Percentiles rank a stretch among this genome's conserved stretches.
These are phyloP conservation scores for Synergus umbraculus DNA, from an alignment of 2,888 invertebrate genomes.

Conservation along the genomic window DNA sequence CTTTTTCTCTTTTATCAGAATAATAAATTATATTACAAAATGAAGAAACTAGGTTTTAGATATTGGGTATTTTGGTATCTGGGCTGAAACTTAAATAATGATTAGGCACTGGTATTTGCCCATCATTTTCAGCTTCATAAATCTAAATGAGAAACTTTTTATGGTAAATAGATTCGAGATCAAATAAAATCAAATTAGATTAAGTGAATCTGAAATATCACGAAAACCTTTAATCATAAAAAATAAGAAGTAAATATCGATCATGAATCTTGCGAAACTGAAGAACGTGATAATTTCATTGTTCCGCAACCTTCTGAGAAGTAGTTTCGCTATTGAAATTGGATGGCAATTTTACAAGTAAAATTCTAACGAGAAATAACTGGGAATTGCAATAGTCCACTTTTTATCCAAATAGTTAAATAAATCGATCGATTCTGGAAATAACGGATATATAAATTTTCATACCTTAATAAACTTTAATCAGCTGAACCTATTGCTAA, in stretches of 20 bases:
- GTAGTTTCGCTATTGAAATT: slow-evolving; percentile 35
- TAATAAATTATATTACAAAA: no score
- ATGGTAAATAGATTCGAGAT: background rate
- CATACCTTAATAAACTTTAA: slow-evolving; percentile 32
- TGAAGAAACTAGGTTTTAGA: no score
- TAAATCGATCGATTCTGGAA: slow-evolving; percentile 29
- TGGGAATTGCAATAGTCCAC: slow-evolving; percentile 23
- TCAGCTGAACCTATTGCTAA: background rate
- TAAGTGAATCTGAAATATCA: background rate
- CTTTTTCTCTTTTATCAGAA: no score
- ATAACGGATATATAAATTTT: slow-evolving; percentile 38
- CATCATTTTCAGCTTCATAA: background rate
- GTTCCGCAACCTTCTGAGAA: slow-evolving; percentile 11
- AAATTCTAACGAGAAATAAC: slow-evolving; percentile 31
- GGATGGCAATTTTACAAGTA: slow-evolving; percentile 15
- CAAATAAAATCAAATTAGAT: background rate
- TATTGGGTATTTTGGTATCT: background rate
- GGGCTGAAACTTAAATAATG: background rate
- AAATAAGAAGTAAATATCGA: background rate
- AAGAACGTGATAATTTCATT: slow-evolving; percentile 1
- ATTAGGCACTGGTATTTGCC: background rate
- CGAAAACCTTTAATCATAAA: background rate
- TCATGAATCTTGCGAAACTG: slow-evolving; percentile 1
- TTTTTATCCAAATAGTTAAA: slow-evolving; percentile 34
- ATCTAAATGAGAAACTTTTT: background rate